Percentiles rank a stretch among this genome's conserved stretches.
These are phyloP conservation scores for Odontocolon sp. DNA, from an alignment of 2,888 invertebrate species.

Conservation along the genomic window DNA sequence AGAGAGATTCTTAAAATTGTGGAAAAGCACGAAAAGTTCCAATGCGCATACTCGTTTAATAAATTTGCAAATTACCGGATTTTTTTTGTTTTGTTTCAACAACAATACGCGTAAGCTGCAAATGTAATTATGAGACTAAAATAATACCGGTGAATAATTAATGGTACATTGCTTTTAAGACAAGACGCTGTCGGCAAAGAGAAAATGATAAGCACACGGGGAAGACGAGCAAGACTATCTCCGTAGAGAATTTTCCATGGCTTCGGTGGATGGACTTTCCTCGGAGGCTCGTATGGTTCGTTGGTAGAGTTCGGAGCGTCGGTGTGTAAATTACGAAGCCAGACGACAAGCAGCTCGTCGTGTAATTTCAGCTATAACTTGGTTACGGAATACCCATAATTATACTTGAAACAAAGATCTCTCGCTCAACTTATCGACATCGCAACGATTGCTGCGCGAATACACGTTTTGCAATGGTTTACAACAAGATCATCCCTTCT, in stretches of 20 bases:
- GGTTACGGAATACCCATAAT: neutral
- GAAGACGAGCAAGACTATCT: constrained; percentile 21
- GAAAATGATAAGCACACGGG: constrained; percentile 18
- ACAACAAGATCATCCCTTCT: constrained; percentile 31
- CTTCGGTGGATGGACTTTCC: constrained; percentile 15
- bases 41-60: too few relatives aligned
- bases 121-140: too few relatives aligned
- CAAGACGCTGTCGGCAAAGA: constrained; percentile 58
- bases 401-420: constrained; percentile 1
- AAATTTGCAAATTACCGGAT: neutral
- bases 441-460: constrained; percentile 34
- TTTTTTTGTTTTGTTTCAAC: too few relatives aligned
- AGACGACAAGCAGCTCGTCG: constrained; percentile 1
- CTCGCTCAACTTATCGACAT: too few relatives aligned
- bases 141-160: too few relatives aligned
- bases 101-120: too few relatives aligned
- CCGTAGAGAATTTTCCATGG: constrained; percentile 18
- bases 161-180: too few relatives aligned
- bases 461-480: constrained; percentile 14
- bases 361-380: constrained; percentile 28
- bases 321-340: constrained; percentile 45
- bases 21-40: neutral
- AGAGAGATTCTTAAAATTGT: neutral
- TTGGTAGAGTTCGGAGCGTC: constrained; percentile 20
- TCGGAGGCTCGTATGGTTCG: neutral